phyloP scores from a whole-genome alignment of 1,140 invertebrate genomes.

The Doryteuthis pealeii region DNA sequence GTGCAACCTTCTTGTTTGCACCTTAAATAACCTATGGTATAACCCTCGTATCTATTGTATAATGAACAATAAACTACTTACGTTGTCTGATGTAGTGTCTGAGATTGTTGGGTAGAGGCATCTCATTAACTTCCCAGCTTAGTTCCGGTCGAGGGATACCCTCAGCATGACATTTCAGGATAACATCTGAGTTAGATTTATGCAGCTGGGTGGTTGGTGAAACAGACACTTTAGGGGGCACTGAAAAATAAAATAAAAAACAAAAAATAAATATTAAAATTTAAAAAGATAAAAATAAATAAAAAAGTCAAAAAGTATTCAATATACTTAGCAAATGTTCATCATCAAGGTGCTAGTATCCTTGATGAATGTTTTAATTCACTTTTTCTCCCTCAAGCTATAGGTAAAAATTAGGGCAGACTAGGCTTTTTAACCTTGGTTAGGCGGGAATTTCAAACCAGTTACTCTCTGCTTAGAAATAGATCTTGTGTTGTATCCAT shows the following conservation, averaged over 20 bases:
- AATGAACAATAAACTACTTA: conserved; percentile 24
- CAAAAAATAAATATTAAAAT: conserved; percentile 7
- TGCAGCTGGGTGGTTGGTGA: conserved; percentile 38
- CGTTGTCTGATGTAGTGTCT: conserved; percentile 35
- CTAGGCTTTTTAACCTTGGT: too few relatives aligned
- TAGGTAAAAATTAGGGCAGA: too few relatives aligned
- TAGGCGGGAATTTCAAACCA: too few relatives aligned
- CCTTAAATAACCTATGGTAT: too few relatives aligned
- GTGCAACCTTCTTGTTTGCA: too few relatives aligned
- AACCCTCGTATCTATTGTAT: too few relatives aligned
- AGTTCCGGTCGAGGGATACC: conserved; percentile 53
- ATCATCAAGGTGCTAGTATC: too few relatives aligned
- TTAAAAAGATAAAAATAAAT: conserved; percentile 8
- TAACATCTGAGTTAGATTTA: conserved; percentile 31
- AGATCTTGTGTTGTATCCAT: too few relatives aligned
- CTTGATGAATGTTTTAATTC: too few relatives aligned
- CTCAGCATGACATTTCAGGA: conserved; percentile 54
- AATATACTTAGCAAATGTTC: neutral
- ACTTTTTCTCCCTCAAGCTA: too few relatives aligned
- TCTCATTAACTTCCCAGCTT: conserved; percentile 49
- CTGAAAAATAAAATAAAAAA: conserved; percentile 30
- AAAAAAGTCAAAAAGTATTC: neutral
- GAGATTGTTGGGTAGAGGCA: conserved; percentile 25
- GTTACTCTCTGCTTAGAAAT: too few relatives aligned
- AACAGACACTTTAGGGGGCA: conserved; percentile 50